Evolutionary conservation across 2,888 invertebrate species (phyloP), one percentile per base, ranked within the genome.

Genomic region (Oscheius sp.): DNA sequence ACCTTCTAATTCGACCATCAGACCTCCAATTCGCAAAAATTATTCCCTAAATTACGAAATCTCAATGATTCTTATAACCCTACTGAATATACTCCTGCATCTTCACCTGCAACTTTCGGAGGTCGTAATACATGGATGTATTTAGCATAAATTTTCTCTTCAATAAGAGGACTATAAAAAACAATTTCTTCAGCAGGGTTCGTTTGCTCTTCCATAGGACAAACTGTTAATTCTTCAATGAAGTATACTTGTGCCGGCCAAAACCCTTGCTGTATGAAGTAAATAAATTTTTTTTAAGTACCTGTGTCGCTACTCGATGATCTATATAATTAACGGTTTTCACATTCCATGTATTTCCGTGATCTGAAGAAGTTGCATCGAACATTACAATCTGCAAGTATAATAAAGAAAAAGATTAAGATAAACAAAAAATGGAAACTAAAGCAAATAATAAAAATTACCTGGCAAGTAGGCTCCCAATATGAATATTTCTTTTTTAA

Each of bases 331-430:
- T 33, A 32, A 62, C 17, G 2, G 47, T 47, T 32, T 47, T 62
- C 12, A 62, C 24, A 1, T 20, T 30, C 62, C 62, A 62, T 14
- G 28, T n/a, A 9, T 33, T 12, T 6, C 62, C 62, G 22, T 62
- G 33, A 44, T 62, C 47, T 12, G 9, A 20, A 1, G 62, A 47
- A 12, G 32, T 30, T 14, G 62, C 62, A 24, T 45, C 47, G 20
- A 62, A 62, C 49, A 47, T 49, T 14, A 62, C 49, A 32, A 62
- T 62, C 62, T 62, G 32, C 12, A 47, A 57, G 24, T 12, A n/a
- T 12, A 22, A 2, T 36, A 32, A 56, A 17, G 9, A 6, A 56
- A 20, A 17, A 56, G 14, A 22, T 3, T 8, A 33, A 33, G 6
- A 2, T 8, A 17, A n/a, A n/a, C n/a, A n/a, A n/a, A n/a, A n/a